phyloP scores from a whole-genome alignment of 2,797 vertebrate genomes.

The Melanotaenia nigrans region DNA sequence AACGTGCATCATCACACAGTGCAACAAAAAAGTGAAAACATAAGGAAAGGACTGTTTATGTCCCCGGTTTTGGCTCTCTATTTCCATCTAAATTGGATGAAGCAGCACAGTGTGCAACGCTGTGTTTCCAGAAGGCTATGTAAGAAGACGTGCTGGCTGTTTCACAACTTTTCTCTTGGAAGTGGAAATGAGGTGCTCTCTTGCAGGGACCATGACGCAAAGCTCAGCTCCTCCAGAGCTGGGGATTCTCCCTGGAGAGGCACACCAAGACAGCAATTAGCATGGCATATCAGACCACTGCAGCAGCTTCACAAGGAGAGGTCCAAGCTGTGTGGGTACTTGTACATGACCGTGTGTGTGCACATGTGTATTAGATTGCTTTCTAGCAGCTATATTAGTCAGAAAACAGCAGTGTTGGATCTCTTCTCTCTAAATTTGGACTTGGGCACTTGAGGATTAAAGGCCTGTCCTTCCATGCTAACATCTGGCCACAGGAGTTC shows the following conservation, averaged over 20 bases:
- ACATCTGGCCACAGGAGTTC: conserved; percentile 21
- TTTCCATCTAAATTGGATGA: conserved; percentile 77
- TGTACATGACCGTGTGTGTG: not conserved
- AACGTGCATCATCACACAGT: conserved; percentile 33
- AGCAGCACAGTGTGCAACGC: conserved; percentile 57
- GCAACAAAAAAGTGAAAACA: conserved; percentile 25
- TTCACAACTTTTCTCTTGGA: conserved; percentile 77
- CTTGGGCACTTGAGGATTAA: conserved; percentile 31
- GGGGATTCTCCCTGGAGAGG: conserved; percentile 75
- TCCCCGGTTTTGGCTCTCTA: conserved; percentile 46
- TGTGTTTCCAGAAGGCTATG: conserved; percentile 61
- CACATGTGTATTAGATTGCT: conserved; percentile 7
- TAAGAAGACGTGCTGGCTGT: conserved; percentile 61
- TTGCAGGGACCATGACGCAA: conserved; percentile 69
- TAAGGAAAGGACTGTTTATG: conserved; percentile 45
- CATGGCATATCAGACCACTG: conserved; percentile 70
- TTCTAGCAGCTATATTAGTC: conserved; percentile 21
- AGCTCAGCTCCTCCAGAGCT: conserved; percentile 68
- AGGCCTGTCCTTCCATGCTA: conserved; percentile 4
- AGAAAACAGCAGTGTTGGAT: not conserved
- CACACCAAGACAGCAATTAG: conserved; percentile 81
- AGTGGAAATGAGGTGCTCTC: conserved; percentile 81
- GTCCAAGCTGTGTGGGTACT: conserved; percentile 49
- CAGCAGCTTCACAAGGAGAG: conserved; percentile 64
- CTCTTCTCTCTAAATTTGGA: conserved; percentile 34